Conservation (phyloP, 2,888 invertebrate species). For the Branchellion lobata region DNA sequence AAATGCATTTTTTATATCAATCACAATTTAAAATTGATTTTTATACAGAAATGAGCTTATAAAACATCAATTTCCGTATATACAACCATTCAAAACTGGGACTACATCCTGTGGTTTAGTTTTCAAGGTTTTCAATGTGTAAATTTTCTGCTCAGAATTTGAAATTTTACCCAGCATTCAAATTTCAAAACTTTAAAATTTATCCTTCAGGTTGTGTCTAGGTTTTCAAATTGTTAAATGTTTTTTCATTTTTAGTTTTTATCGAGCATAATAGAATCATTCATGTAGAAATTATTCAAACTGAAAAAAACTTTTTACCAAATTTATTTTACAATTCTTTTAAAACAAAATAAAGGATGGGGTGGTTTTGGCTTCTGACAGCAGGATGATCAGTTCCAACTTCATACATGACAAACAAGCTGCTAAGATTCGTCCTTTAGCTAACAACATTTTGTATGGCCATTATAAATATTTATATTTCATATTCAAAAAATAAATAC, state of each 20-base stretch:
- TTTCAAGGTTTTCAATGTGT: neutral
- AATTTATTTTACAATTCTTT: neutral
- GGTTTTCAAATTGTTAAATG: no score
- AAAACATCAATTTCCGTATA: neutral
- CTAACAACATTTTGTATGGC: constrained; percentile 30
- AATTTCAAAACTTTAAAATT: neutral
- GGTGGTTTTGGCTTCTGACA: constrained; percentile 24
- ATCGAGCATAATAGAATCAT: no score
- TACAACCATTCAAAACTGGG: constrained; percentile 37
- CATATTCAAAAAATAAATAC: neutral
- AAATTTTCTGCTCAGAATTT: neutral
- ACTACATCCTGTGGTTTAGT: constrained; percentile 28
- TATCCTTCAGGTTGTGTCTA: no score
- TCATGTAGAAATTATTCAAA: neutral
- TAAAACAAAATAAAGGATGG: constrained; percentile 24
- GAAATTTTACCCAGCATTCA: neutral
- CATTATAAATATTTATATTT: no score
- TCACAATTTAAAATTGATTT: neutral
- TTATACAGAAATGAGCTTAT: neutral
- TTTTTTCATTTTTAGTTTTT: no score
- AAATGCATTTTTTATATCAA: neutral
- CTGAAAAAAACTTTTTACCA: neutral
- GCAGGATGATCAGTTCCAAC: neutral
- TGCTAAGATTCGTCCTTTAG: constrained; percentile 2
- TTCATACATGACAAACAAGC: constrained; percentile 14